These are phyloP conservation scores for Scomber scombrus DNA, from an alignment of 2,113 vertebrate species.

Conservation along the genomic window DNA sequence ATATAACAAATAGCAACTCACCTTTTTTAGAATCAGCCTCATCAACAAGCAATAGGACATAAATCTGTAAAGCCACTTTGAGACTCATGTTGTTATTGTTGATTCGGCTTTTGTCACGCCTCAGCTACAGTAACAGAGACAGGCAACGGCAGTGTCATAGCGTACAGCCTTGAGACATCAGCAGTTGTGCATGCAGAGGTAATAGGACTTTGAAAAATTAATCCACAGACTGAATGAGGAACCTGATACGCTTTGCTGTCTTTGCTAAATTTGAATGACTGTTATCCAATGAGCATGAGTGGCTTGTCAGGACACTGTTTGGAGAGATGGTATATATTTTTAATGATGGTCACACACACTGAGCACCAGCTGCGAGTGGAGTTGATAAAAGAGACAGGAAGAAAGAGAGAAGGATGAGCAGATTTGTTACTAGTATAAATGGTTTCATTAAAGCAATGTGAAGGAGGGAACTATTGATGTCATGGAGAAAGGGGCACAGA, in stretches of 20 bases:
- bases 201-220: conserved; percentile 89
- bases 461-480: conserved; percentile 30
- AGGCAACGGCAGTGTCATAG: conserved; percentile 54
- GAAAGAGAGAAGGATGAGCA: conserved; percentile 33
- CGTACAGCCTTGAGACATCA: conserved; percentile 73
- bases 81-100: conserved; percentile 72
- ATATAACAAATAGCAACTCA: conserved; percentile 82
- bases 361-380: conserved; percentile 41
- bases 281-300: conserved; percentile 88
- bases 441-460: conserved; percentile 47
- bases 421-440: conserved; percentile 57
- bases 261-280: conserved; percentile 92
- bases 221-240: conserved; percentile 84
- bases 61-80: conserved; percentile 79
- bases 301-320: conserved; percentile 84
- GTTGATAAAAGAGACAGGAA: conserved; percentile 46
- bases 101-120: conserved; percentile 64
- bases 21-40: conserved; percentile 87
- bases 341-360: conserved; percentile 68
- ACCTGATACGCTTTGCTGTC: conserved; percentile 87
- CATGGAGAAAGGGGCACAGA: conserved; percentile 2
- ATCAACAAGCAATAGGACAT: conserved; percentile 81
- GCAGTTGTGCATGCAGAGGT: conserved; percentile 77
- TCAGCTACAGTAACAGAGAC: conserved; percentile 56
- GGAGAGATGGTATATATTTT: conserved; percentile 80